Conservation (phyloP, 2,113 vertebrate species). For the Poicephalus meyeri region DNA sequence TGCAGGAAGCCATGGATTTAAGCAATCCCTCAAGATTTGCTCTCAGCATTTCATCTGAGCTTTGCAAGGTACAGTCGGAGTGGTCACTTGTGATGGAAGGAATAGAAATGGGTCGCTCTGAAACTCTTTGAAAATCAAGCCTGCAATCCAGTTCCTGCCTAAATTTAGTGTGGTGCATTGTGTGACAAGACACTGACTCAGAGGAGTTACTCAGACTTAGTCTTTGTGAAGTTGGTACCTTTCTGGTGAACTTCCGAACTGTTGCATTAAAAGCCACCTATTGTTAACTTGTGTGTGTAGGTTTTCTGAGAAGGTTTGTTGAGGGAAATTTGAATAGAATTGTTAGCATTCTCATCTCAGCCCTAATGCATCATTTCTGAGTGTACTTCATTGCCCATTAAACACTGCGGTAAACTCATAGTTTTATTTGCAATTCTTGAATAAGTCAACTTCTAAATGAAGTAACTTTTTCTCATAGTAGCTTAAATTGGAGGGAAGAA, state of each 20-base stretch:
- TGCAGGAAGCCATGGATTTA: not conserved
- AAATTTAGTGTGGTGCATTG: not conserved
- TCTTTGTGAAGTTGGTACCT: not conserved
- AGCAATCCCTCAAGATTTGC: not conserved
- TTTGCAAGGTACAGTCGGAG: not conserved
- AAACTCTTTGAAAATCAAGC: not conserved
- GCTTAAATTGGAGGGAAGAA: not conserved
- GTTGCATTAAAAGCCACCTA: not conserved
- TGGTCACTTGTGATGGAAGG: not conserved
- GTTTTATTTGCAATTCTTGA: not conserved
- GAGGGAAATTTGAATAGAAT: not conserved
- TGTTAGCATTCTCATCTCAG: not conserved
- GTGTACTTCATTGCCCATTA: not conserved
- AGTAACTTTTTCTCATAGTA: not conserved
- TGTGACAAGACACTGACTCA: slow-evolving; percentile 50
- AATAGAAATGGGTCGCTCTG: not conserved
- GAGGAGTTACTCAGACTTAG: slow-evolving; percentile 29
- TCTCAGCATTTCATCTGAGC: not conserved
- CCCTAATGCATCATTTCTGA: not conserved
- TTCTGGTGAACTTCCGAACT: not conserved
- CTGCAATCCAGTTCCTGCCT: slow-evolving; percentile 30
- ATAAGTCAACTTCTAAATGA: not conserved
- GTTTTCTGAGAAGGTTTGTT: not conserved
- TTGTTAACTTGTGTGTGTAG: not conserved
- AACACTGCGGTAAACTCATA: not conserved